Conservation (phyloP, 2,113 vertebrate genomes). For the Festucalex cinctus region DNA sequence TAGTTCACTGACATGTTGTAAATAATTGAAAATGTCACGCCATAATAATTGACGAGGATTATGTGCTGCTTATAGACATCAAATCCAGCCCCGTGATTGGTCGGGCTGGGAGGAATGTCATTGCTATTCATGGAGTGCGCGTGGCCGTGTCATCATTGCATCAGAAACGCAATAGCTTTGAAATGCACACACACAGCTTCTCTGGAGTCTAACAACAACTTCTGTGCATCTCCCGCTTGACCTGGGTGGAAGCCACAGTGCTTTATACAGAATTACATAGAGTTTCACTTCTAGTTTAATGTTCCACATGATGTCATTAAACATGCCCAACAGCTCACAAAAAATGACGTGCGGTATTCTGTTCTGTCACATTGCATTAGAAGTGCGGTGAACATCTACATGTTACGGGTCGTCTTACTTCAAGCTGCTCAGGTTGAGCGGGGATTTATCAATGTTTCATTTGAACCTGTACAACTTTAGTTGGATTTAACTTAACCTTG, state of each 20-base stretch:
- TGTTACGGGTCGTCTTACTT: neutral
- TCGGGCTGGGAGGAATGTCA: conserved; percentile 42
- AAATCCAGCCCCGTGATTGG: conserved; percentile 30
- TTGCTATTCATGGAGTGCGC: conserved; percentile 58
- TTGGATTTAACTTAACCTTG: too few species aligned
- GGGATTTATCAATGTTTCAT: too few species aligned
- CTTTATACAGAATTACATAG: neutral
- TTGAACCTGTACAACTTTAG: too few species aligned
- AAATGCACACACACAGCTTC: neutral
- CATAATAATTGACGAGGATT: conserved; percentile 22
- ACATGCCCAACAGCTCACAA: neutral
- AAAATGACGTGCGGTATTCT: neutral
- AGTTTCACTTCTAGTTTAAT: neutral
- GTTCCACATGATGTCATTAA: neutral
- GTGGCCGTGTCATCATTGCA: neutral
- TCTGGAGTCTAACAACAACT: neutral
- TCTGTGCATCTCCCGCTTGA: neutral
- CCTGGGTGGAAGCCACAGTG: neutral
- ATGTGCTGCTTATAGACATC: conserved; percentile 26
- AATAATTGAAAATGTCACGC: conserved; percentile 23
- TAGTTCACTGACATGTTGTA: conserved; percentile 18
- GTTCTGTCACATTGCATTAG: neutral
- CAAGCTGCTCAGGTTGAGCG: too few species aligned
- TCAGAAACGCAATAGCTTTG: too few species aligned
- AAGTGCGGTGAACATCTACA: neutral